Evolutionary conservation across 1,140 invertebrate species (phyloP).

Genomic region (Lepidostoma basale): DNA sequence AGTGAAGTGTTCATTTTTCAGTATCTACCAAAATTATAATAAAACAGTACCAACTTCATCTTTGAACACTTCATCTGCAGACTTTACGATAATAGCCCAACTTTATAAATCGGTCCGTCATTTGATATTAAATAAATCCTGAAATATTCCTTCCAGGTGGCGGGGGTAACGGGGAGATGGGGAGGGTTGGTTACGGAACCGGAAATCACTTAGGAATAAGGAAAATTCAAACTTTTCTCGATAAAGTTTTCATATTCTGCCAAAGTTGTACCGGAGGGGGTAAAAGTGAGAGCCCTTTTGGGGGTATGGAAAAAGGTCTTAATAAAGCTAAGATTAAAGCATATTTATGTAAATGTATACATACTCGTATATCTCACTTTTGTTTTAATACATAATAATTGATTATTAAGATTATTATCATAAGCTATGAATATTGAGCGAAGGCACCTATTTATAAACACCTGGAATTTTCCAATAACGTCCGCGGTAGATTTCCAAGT

Average conservation of each 20-base stretch:
- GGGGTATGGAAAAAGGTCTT: background rate
- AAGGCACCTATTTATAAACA: too few relatives aligned
- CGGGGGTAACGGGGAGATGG: background rate
- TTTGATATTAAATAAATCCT: conserved; percentile 41
- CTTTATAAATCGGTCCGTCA: conserved; percentile 45
- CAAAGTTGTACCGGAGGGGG: background rate
- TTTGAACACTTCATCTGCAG: conserved; percentile 1
- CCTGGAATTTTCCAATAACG: too few relatives aligned
- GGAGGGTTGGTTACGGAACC: background rate
- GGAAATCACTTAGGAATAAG: conserved; percentile 26
- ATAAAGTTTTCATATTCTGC: conserved; percentile 15
- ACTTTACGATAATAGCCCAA: conserved; percentile 24
- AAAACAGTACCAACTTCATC: background rate
- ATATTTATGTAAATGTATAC: too few relatives aligned
- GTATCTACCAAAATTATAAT: too few relatives aligned
- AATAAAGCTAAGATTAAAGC: too few relatives aligned
- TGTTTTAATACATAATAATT: too few relatives aligned
- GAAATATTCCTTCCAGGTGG: conserved; percentile 36
- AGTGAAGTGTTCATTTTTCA: too few relatives aligned
- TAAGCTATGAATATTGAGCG: too few relatives aligned
- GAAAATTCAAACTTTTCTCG: conserved; percentile 9
- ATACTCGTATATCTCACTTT: too few relatives aligned
- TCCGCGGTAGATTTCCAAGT: too few relatives aligned
- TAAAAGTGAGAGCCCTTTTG: conserved; percentile 1
- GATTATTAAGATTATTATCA: too few relatives aligned